Conservation (phyloP, 2,797 vertebrate species). For the Phalloptychus januarius region DNA sequence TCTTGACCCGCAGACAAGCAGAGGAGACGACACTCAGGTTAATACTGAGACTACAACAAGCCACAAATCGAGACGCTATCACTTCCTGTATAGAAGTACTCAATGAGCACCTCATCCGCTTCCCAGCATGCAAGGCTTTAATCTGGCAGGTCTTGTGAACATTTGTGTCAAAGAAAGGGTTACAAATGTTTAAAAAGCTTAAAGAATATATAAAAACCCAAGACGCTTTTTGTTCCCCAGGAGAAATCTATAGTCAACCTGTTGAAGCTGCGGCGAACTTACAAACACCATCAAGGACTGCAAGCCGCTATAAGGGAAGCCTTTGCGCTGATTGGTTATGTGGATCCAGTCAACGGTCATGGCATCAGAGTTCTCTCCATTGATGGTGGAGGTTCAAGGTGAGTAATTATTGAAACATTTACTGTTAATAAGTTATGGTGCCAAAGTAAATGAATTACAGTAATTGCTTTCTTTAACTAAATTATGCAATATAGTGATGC, state of each 20-base stretch:
- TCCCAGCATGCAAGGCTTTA: slow-evolving; percentile 74
- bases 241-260: slow-evolving; percentile 67
- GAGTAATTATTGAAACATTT: slow-evolving; percentile 14
- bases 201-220: neutral
- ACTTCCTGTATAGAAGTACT: slow-evolving; percentile 70
- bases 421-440: neutral
- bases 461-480: neutral
- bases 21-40: slow-evolving; percentile 60
- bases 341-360: slow-evolving; percentile 76
- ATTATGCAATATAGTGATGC: neutral
- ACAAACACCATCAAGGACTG: slow-evolving; percentile 57
- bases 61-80: slow-evolving; percentile 54
- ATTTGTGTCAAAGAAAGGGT: neutral
- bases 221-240: slow-evolving; percentile 47
- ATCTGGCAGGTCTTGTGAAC: slow-evolving; percentile 77
- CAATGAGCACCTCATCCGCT: slow-evolving; percentile 73
- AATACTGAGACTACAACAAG: slow-evolving; percentile 50
- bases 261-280: slow-evolving; percentile 57
- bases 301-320: slow-evolving; percentile 74
- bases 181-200: neutral
- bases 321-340: slow-evolving; percentile 79
- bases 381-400: slow-evolving; percentile 83
- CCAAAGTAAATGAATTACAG: neutral
- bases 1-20: slow-evolving; percentile 55
- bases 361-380: slow-evolving; percentile 82